Conservation (phyloP, 2,797 vertebrate genomes). For the Typhlichthys eigenmanni region DNA sequence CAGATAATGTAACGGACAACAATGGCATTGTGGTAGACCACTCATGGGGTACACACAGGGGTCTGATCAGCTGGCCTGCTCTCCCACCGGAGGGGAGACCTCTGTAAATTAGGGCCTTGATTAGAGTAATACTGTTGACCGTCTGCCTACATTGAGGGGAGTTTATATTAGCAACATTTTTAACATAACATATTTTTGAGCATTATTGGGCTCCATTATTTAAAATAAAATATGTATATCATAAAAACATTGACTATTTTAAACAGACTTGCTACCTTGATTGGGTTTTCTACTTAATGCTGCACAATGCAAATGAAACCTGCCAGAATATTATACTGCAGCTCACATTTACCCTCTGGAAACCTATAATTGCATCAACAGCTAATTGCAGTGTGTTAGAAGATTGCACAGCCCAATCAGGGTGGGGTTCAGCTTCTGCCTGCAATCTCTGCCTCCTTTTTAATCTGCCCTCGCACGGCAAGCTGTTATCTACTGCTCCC, state of each 20-base stretch:
- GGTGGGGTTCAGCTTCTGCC: constrained; percentile 51
- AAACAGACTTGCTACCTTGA: not conserved
- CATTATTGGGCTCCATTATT: not conserved
- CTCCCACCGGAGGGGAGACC: constrained; percentile 59
- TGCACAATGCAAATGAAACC: constrained; percentile 25
- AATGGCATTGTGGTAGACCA: constrained; percentile 73
- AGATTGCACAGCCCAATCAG: constrained; percentile 34
- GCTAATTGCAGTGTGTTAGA: constrained; percentile 57
- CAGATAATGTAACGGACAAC: constrained; percentile 73
- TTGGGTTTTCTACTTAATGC: constrained; percentile 11
- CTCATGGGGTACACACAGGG: constrained; percentile 44
- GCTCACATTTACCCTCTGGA: constrained; percentile 45
- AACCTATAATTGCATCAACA: constrained; percentile 60
- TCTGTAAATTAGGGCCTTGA: constrained; percentile 45
- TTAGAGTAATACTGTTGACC: constrained; percentile 53
- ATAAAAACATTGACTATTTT: not conserved
- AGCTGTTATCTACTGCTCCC: constrained; percentile 66
- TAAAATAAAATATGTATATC: not conserved
- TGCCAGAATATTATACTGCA: constrained; percentile 31
- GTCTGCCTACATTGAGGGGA: constrained; percentile 47
- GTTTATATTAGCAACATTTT: not conserved
- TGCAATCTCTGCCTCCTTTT: constrained; percentile 58
- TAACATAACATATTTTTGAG: too few relatives aligned
- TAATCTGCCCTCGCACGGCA: constrained; percentile 58
- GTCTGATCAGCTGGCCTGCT: constrained; percentile 66